Conservation (phyloP, 2,888 invertebrate genomes). For the Cerastis leucographa region DNA sequence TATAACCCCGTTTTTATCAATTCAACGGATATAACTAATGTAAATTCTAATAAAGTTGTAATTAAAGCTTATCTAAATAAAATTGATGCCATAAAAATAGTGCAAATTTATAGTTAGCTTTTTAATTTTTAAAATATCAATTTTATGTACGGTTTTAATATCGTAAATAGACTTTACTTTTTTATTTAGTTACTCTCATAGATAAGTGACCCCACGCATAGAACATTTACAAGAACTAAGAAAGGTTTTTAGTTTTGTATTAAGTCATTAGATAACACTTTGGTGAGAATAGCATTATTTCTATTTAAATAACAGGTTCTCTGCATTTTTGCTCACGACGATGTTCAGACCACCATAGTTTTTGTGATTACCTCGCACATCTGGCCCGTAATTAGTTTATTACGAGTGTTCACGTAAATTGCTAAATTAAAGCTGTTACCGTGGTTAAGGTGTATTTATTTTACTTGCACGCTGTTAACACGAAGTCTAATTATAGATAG, state of each 20-base stretch:
- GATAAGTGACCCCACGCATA: constrained; percentile 45
- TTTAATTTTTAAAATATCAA: constrained; percentile 6
- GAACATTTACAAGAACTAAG: constrained; percentile 20
- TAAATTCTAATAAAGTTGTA: constrained; percentile 27
- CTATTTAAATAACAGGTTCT: constrained; percentile 63
- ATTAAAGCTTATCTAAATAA: constrained; percentile 23
- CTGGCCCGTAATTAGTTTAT: constrained; percentile 65
- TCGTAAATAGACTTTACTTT: background rate
- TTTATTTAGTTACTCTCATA: background rate
- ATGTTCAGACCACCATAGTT: constrained; percentile 66
- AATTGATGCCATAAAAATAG: constrained; percentile 25
- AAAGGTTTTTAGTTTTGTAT: constrained; percentile 53
- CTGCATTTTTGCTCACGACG: constrained; percentile 68
- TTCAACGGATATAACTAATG: constrained; percentile 16
- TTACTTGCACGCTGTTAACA: constrained; percentile 31
- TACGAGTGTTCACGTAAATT: constrained; percentile 65
- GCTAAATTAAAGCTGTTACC: constrained; percentile 64
- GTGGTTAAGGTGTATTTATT: constrained; percentile 19
- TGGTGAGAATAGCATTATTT: constrained; percentile 39
- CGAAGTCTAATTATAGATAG: constrained; percentile 9
- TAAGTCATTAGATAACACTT: constrained; percentile 65
- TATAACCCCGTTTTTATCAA: background rate
- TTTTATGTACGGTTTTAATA: background rate
- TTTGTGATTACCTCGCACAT: constrained; percentile 60
- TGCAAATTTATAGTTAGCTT: constrained; percentile 2